Evolutionary conservation across 2,797 vertebrate genomes (phyloP).

Genomic region (Gobio occitaniae): DNA sequence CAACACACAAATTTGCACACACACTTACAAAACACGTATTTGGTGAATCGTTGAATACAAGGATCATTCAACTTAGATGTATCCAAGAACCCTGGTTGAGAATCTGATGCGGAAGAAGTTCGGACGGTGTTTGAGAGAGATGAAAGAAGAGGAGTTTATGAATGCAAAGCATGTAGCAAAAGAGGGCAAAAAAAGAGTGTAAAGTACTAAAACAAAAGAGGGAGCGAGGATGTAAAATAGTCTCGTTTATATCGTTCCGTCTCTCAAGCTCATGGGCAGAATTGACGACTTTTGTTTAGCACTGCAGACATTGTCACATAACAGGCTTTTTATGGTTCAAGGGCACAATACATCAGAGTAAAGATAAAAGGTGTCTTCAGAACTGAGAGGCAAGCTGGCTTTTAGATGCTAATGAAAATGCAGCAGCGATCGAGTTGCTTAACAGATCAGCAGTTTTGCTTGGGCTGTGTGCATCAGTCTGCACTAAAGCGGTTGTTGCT

Average conservation of each 20-base stretch:
- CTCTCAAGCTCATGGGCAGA: background rate
- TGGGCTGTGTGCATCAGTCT: background rate
- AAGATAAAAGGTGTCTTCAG: background rate
- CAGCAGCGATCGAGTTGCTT: background rate
- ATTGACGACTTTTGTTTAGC: background rate
- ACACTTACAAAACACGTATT: slow-evolving; percentile 1
- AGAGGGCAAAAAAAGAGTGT: background rate
- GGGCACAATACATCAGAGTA: background rate
- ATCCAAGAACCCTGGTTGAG: background rate
- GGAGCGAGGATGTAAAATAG: slow-evolving; percentile 19
- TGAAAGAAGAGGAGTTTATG: slow-evolving; percentile 2
- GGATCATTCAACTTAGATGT: background rate
- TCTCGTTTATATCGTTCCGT: background rate
- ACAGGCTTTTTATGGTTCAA: slow-evolving; percentile 14
- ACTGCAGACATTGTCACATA: background rate
- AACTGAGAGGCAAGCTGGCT: background rate
- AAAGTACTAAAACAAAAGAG: slow-evolving; percentile 7
- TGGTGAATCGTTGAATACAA: slow-evolving; percentile 11
- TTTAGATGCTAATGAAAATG: slow-evolving; percentile 17
- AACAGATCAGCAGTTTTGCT: slow-evolving; percentile 8
- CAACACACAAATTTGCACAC: slow-evolving; percentile 15
- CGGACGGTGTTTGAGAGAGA: background rate
- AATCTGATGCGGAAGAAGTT: background rate
- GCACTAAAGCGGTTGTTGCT: background rate
- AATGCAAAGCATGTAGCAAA: slow-evolving; percentile 21